A percentile compares a stretch with the other conserved stretches of the same genome.
phyloP scores from a whole-genome alignment of 2,113 vertebrate genomes.

The Cariama cristata region DNA sequence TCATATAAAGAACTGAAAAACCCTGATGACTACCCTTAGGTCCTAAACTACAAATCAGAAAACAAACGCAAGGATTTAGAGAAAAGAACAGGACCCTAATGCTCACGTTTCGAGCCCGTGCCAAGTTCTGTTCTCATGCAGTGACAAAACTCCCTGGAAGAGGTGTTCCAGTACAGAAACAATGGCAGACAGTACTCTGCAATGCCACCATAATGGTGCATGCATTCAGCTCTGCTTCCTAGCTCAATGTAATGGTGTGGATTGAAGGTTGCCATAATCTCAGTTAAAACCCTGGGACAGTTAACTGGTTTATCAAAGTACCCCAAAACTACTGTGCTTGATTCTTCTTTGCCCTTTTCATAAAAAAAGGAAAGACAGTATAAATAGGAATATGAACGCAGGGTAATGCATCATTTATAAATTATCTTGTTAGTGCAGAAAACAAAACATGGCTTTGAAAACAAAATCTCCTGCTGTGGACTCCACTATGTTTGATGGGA shows the following conservation, averaged over 20 bases:
- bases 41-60: neutral
- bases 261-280: constrained; percentile 49
- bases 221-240: neutral
- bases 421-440: constrained; percentile 80
- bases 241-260: neutral
- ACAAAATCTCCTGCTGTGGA: constrained; percentile 78
- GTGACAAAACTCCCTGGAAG: neutral
- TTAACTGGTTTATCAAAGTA: constrained; percentile 15
- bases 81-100: neutral
- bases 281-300: neutral
- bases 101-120: accelerated
- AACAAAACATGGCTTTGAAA: constrained; percentile 86
- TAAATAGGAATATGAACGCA: neutral
- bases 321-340: neutral
- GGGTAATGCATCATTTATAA: constrained; percentile 86
- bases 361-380: neutral
- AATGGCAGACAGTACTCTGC: neutral
- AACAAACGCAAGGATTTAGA: neutral
- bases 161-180: neutral
- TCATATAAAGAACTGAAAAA: neutral
- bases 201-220: neutral
- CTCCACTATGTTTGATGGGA: constrained; percentile 77
- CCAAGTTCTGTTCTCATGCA: neutral
- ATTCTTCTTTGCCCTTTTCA: constrained; percentile 40
- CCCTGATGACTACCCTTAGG: neutral